Conservation (phyloP, 2,113 vertebrate species). For the Bettongia penicillata region DNA sequence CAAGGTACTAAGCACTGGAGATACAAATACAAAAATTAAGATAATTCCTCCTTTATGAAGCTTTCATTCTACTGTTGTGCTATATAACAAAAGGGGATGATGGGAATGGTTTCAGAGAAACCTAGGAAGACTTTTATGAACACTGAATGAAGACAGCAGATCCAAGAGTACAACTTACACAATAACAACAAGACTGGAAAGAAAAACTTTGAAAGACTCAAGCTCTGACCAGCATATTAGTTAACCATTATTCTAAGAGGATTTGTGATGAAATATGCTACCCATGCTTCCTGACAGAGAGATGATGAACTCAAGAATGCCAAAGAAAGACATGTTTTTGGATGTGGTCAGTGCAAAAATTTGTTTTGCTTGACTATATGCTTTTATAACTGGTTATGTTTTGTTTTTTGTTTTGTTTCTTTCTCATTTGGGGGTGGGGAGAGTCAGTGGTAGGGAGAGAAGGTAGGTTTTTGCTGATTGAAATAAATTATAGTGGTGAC, state of each 20-base stretch:
- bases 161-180: neutral
- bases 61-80: neutral
- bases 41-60: neutral
- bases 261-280: neutral
- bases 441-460: neutral
- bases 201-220: neutral
- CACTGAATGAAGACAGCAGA: neutral
- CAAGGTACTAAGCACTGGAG: neutral
- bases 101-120: neutral
- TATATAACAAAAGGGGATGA: neutral
- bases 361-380: neutral
- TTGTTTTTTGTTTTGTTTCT: neutral
- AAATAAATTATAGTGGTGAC: neutral
- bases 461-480: neutral
- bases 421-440: neutral
- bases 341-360: neutral
- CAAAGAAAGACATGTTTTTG: neutral
- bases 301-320: neutral
- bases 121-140: neutral
- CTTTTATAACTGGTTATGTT: neutral
- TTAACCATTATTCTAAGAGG: neutral
- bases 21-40: neutral
- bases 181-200: neutral
- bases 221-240: neutral
- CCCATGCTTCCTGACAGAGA: neutral